phyloP scores from a whole-genome alignment of 1,140 invertebrate genomes.

The Drosophila lowei region DNA sequence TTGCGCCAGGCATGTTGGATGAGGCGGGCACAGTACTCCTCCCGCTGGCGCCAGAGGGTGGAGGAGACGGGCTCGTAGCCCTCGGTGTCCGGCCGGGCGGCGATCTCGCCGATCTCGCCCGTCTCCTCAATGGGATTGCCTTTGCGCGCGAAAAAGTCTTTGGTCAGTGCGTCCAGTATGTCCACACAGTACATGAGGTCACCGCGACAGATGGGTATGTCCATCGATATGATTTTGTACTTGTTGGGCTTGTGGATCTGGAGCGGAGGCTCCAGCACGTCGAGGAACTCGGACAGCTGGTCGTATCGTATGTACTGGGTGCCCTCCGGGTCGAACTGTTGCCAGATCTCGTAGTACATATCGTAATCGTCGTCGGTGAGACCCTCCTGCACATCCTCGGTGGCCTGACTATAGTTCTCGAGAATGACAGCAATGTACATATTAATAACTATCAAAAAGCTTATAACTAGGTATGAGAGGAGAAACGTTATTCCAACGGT shows the following conservation, averaged over 20 bases:
- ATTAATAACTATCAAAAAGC: slow-evolving; percentile 99
- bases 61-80: slow-evolving; percentile 97
- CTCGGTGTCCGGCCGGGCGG: slow-evolving; percentile 90
- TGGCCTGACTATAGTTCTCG: slow-evolving; percentile 99
- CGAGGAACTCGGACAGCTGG: slow-evolving; percentile 96
- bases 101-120: slow-evolving; percentile 91
- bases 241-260: slow-evolving; percentile 99
- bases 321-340: slow-evolving; percentile 98
- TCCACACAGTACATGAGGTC: slow-evolving; percentile 99
- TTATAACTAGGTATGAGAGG: slow-evolving; percentile 97
- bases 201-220: slow-evolving; percentile 98
- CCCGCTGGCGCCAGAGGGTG: slow-evolving; percentile 96
- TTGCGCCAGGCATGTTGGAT: slow-evolving; percentile 97
- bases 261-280: slow-evolving; percentile 95
- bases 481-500: slow-evolving; percentile 97
- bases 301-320: slow-evolving; percentile 98
- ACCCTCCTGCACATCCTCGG: slow-evolving; percentile 99
- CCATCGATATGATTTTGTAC: slow-evolving; percentile 99
- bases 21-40: slow-evolving; percentile 96
- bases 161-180: slow-evolving; percentile 97
- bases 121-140: slow-evolving; percentile 95
- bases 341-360: slow-evolving; percentile 99
- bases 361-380: slow-evolving; percentile 99
- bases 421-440: slow-evolving; percentile 99
- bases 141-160: slow-evolving; percentile 98